Evolutionary conservation across 2,888 invertebrate genomes (phyloP).

Genomic region (Lissonota sp.): DNA sequence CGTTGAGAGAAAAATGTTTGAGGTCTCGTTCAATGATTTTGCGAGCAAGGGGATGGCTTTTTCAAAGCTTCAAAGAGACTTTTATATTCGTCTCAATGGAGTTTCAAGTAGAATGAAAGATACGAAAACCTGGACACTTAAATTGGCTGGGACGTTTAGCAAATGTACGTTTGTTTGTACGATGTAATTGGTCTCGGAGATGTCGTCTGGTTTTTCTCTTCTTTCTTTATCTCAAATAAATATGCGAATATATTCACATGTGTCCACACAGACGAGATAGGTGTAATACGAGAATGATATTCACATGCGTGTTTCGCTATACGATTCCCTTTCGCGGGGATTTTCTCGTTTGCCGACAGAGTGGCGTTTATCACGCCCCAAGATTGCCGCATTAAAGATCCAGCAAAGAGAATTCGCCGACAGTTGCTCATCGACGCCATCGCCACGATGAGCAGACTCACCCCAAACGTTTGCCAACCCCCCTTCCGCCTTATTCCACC

Average conservation of each 20-base stretch:
- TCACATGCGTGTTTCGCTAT: conserved; percentile 71
- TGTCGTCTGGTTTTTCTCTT: not conserved
- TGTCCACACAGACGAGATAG: not conserved
- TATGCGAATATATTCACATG: too few species aligned
- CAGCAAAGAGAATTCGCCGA: conserved; percentile 81
- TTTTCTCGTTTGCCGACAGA: conserved; percentile 75
- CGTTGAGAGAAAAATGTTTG: too few species aligned
- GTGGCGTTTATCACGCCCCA: conserved; percentile 82
- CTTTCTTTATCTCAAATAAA: not conserved
- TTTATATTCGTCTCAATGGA: too few species aligned
- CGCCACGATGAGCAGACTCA: conserved; percentile 22
- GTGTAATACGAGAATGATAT: conserved; percentile 51
- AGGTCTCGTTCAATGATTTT: too few species aligned
- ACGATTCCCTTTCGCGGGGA: conserved; percentile 81
- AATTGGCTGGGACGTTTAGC: too few species aligned
- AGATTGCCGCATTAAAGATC: conserved; percentile 84
- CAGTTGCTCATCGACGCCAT: conserved; percentile 36
- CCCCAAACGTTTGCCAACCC: conserved; percentile 45
- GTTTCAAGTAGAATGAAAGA: too few species aligned
- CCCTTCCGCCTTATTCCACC: not conserved
- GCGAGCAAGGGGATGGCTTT: too few species aligned
- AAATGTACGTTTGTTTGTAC: too few species aligned
- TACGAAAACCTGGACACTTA: too few species aligned
- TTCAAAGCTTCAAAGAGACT: too few species aligned
- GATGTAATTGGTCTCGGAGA: too few species aligned